Percentiles rank a stretch among this genome's conserved stretches.
Conservation (phyloP, 2,797 vertebrate species). For the Chelidonichthys spinosus region DNA sequence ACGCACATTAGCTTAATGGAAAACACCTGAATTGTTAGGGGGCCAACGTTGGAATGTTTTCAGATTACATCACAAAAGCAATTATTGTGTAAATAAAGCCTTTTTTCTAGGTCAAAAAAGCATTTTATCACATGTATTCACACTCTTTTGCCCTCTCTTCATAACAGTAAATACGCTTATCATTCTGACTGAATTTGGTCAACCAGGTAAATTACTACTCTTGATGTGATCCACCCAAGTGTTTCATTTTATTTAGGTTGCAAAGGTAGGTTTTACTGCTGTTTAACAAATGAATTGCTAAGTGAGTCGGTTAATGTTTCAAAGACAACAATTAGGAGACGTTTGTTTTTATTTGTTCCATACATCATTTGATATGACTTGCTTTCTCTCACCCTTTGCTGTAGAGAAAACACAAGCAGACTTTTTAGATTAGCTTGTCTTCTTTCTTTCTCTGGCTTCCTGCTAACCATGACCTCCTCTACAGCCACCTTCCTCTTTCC, state of each 20-base stretch:
- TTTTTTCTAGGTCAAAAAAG: neutral
- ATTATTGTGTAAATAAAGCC: neutral
- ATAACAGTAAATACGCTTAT: neutral
- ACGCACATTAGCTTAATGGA: neutral
- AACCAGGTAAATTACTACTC: neutral
- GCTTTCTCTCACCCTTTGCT: neutral
- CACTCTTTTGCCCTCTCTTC: neutral
- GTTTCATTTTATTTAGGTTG: neutral
- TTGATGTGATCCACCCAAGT: neutral
- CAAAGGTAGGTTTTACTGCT: neutral
- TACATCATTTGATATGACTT: neutral
- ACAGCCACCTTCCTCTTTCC: conserved; percentile 46
- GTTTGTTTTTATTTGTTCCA: neutral
- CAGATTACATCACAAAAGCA: neutral
- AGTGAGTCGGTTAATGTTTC: neutral
- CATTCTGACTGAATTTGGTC: neutral
- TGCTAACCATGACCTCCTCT: conserved; percentile 14
- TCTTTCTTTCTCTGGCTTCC: conserved; percentile 28
- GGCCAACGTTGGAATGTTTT: neutral
- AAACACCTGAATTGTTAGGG: neutral
- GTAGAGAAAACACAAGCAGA: neutral
- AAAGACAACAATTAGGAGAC: neutral
- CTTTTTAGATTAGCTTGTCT: neutral
- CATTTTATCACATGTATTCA: neutral
- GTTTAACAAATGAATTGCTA: neutral